These are phyloP conservation scores for Anastrepha obliqua DNA, from an alignment of 1,140 invertebrate species.

Conservation along the genomic window DNA sequence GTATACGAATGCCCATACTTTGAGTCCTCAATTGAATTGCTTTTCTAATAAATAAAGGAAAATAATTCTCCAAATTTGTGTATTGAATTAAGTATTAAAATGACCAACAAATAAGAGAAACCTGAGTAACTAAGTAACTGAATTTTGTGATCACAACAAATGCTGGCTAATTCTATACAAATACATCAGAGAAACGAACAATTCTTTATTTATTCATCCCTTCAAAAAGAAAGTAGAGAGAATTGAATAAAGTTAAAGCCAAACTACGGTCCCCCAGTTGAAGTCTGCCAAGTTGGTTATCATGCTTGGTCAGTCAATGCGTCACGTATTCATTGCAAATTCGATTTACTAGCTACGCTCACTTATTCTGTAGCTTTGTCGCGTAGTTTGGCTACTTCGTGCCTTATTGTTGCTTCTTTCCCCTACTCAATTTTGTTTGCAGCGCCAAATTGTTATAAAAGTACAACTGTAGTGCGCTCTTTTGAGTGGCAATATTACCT, in stretches of 20 bases:
- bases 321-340: constrained; percentile 37
- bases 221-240: neutral
- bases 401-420: neutral
- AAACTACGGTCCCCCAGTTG: neutral
- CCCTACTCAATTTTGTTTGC: neutral
- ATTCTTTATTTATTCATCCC: constrained; percentile 6
- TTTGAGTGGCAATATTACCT: neutral
- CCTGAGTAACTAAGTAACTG: neutral
- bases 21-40: too few species aligned
- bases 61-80: too few species aligned
- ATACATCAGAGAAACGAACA: neutral
- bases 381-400: neutral
- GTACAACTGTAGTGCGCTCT: too few species aligned
- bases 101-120: neutral
- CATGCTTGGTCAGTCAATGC: constrained; percentile 11
- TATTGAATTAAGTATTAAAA: neutral
- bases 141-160: neutral
- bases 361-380: constrained; percentile 25
- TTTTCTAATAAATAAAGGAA: too few species aligned
- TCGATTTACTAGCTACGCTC: constrained; percentile 11
- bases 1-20: too few species aligned
- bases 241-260: constrained; percentile 8
- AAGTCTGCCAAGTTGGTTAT: constrained; percentile 34
- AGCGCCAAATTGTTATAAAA: neutral
- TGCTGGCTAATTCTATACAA: neutral